Evolutionary conservation across 2,113 vertebrate genomes (phyloP), one percentile per base, ranked within the genome.

Genomic region (Salvator merianae): DNA sequence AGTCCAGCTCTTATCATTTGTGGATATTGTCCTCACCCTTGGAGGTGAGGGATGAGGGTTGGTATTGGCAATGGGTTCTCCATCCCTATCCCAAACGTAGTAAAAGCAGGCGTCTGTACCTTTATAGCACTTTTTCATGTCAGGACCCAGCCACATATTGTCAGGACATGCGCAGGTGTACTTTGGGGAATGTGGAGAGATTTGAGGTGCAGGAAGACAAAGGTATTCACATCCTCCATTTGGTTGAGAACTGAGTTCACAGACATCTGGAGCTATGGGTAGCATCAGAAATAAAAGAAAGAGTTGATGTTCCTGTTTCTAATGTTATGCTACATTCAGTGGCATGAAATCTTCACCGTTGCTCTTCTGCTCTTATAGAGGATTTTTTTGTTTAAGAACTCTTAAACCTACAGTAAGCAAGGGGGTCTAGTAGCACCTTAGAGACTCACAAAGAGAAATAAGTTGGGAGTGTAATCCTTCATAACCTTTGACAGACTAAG

Each of bases 141-240:
- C 98, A 0, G 97, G 97, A 36, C 97, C 98, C 90, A 99, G 95
- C 95, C 97, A 97, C 96, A 97, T 97, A 0, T 96, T 96, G 86
- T 99, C 98, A 3, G 98, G 97, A 94, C 99, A 99, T 93, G 98
- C 97, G 83, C 99, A 99, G 0, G 99, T 99, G 85, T 98, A 99
- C 90, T 97, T 99, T 77, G 97, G 97, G 38, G 98, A 99, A 82
- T 98, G 97, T 84, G 97, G 95, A 22, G 97, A 97, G 93, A 97
- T 97, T 94, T 98, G 98, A 38, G 99, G 98, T 43, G 98, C 99
- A 88, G 98, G 97, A 81, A 99, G 97, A 92, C 99, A 99, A 82
- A 99, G 93, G 90, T 99, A 99, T 86, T 99, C 98, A 78, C 99
- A 99, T 89, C 99, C 99, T 3, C 99, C 98, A 0, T 99, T 98